Evolutionary conservation across 2,888 invertebrate species (phyloP).

Genomic region (Habrosyne pyritoides): DNA sequence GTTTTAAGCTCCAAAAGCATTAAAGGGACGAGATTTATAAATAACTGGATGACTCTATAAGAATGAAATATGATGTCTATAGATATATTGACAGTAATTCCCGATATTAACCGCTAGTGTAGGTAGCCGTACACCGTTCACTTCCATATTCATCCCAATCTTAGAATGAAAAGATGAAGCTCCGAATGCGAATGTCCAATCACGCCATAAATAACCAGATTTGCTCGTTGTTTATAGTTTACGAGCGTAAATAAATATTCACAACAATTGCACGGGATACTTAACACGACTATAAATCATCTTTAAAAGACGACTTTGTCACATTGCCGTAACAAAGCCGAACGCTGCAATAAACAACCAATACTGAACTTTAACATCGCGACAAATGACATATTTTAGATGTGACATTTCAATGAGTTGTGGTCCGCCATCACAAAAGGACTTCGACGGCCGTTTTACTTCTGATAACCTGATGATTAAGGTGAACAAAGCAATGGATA

Average conservation of each 20-base stretch:
- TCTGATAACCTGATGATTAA: slow-evolving; percentile 51
- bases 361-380: slow-evolving; percentile 55
- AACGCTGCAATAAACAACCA: slow-evolving; percentile 33
- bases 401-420: slow-evolving; percentile 37
- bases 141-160: slow-evolving; percentile 22
- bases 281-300: slow-evolving; percentile 81
- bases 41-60: slow-evolving; percentile 3
- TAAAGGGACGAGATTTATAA: slow-evolving; percentile 3
- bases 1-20: neutral
- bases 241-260: slow-evolving; percentile 81
- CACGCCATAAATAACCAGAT: slow-evolving; percentile 81
- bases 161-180: slow-evolving; percentile 51
- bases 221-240: slow-evolving; percentile 81
- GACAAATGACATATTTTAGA: slow-evolving; percentile 41
- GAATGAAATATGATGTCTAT: neutral
- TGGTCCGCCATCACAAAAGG: slow-evolving; percentile 39
- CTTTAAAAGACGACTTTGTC: slow-evolving; percentile 81
- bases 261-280: slow-evolving; percentile 81
- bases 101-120: neutral
- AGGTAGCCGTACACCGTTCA: slow-evolving; percentile 9
- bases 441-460: slow-evolving; percentile 33
- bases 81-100: slow-evolving; percentile 4
- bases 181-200: slow-evolving; percentile 73
- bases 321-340: slow-evolving; percentile 70
- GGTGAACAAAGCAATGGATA: slow-evolving; percentile 43